Evolutionary conservation across 2,113 vertebrate species (phyloP), one percentile per base, ranked within the genome.

Genomic region (Oceanodroma tethys): DNA sequence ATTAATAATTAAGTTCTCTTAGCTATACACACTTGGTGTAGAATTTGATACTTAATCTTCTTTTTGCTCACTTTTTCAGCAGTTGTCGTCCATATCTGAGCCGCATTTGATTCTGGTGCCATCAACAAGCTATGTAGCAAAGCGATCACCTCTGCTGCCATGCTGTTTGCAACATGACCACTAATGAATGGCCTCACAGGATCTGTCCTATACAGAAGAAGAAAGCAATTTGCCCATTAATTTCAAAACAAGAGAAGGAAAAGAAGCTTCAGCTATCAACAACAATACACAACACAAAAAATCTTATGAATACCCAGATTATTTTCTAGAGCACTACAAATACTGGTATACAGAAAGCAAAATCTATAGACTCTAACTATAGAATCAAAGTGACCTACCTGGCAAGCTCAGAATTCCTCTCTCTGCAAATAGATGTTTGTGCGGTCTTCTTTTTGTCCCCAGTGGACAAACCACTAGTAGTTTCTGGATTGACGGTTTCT

Each of bases 131-230:
- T 99, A 56, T 99, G 99, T 4, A 99, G 98, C 96, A 99, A 96
- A 83, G 99, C 99, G 3, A 99, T 99, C 84, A 99, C 99, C 96
- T 99, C 99, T 8, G 99, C 99, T 13, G 99, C 99, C 99, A 99
- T 99, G 96, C 99, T 99, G 97, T 99, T 99, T 15, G 99, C 99
- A 48, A 99, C 99, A 3, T 99, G 99, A 38, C 99, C 99, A 8
- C 99, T 99, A 97, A 99, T 99, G 94, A 99, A 99, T 2, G 99
- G 99, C 63, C 99, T 98, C 43, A 99, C 99, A 0, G 99, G 99
- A 78, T 99, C 99, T 0, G 99, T 99, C 95, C 99, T 99, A 58
- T 7, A 27, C 10, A 25, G 34, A 38, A 63, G 71, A 45, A 73
- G 18, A 25, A 43, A 30, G 21, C 23, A 45, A 59, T 21, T 8